These are phyloP conservation scores for Lathronympha strigana DNA, from an alignment of 2,888 invertebrate species.

Conservation along the genomic window DNA sequence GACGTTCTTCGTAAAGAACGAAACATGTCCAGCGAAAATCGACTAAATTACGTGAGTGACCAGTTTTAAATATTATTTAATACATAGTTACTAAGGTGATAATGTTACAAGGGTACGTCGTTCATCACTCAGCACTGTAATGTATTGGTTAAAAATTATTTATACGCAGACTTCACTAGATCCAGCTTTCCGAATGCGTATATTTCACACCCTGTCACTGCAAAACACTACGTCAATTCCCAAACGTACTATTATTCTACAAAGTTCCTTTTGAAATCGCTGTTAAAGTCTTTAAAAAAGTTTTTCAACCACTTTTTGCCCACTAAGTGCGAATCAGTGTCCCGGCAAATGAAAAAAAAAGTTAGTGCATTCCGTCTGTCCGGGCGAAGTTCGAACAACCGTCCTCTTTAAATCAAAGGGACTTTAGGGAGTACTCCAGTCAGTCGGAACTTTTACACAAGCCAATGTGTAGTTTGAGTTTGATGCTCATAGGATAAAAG, in stretches of 20 bases:
- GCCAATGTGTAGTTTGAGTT: neutral
- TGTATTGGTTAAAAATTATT: too few species aligned
- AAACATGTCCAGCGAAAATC: too few species aligned
- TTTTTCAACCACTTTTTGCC: conserved; percentile 33
- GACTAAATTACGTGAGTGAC: too few species aligned
- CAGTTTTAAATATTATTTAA: too few species aligned
- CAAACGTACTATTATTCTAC: neutral
- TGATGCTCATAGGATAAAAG: neutral
- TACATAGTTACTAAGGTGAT: too few species aligned
- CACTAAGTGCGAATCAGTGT: conserved; percentile 38
- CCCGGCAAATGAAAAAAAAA: conserved; percentile 31
- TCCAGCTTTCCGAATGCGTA: too few species aligned
- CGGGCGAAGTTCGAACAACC: conserved; percentile 16
- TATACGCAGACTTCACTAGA: too few species aligned
- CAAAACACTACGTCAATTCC: neutral
- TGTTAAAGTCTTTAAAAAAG: conserved; percentile 21
- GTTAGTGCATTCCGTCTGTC: conserved; percentile 28
- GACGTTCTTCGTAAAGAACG: too few species aligned
- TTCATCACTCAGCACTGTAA: too few species aligned
- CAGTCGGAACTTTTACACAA: conserved; percentile 8
- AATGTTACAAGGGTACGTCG: too few species aligned
- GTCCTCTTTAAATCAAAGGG: conserved; percentile 18
- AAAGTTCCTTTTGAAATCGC: neutral
- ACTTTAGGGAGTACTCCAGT: conserved; percentile 16
- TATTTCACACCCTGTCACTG: too few species aligned